Conservation (phyloP, 2,113 vertebrate genomes). For the Antechinus stuartii region DNA sequence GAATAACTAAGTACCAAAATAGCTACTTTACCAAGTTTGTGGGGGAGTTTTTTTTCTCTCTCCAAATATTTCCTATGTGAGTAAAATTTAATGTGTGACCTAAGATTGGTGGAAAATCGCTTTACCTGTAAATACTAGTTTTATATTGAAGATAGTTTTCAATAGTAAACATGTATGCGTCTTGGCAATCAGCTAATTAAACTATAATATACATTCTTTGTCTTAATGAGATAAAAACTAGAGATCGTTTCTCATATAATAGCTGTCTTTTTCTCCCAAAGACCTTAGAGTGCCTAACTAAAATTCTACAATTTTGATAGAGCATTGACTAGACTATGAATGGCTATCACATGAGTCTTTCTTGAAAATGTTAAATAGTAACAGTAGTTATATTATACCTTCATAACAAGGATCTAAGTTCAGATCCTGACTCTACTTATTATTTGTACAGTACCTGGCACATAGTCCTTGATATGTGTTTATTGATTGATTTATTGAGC, state of each 20-base stretch:
- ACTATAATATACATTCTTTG: neutral
- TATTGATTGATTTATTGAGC: neutral
- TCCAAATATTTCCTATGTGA: neutral
- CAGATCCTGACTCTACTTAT: neutral
- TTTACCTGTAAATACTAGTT: neutral
- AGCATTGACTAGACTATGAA: slow-evolving; percentile 24
- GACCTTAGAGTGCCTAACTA: neutral
- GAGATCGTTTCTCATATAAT: neutral
- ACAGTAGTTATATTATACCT: slow-evolving; percentile 14
- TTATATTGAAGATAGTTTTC: neutral
- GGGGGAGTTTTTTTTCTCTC: neutral
- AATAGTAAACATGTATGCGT: neutral
- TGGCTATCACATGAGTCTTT: slow-evolving; percentile 28
- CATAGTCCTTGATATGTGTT: neutral
- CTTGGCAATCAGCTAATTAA: slow-evolving; percentile 9
- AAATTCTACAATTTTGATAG: slow-evolving; percentile 38
- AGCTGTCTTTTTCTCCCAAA: neutral
- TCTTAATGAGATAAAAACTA: neutral
- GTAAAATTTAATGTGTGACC: neutral
- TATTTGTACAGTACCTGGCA: neutral
- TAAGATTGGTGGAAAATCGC: neutral
- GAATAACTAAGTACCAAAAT: neutral
- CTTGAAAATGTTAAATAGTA: slow-evolving; percentile 33
- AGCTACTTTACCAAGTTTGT: neutral
- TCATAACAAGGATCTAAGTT: neutral